Conservation (phyloP, 2,113 vertebrate genomes). For the Heloderma charlesbogerti region DNA sequence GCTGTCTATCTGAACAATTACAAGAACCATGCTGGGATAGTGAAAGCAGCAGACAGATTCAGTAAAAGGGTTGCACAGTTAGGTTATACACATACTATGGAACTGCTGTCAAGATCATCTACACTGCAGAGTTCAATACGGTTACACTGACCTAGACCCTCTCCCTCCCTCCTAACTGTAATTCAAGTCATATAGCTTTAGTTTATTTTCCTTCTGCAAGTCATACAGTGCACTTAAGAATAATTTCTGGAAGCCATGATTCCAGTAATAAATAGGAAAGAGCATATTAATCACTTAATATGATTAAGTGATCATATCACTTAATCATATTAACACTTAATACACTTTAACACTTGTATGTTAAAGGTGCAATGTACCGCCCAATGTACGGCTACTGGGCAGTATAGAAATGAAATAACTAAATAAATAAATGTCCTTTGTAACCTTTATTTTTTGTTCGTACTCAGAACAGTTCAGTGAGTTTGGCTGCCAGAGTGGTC, state of each 20-base stretch:
- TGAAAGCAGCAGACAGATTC: neutral
- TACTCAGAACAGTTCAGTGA: neutral
- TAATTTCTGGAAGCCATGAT: neutral
- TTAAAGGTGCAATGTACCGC: too few relatives aligned
- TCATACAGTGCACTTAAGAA: neutral
- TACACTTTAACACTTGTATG: too few relatives aligned
- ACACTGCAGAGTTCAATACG: neutral
- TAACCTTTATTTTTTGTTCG: neutral
- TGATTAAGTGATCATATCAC: too few relatives aligned
- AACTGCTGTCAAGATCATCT: neutral
- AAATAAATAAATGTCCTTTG: neutral
- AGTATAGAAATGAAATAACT: too few relatives aligned
- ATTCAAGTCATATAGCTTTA: neutral
- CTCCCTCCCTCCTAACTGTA: neutral
- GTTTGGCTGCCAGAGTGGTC: neutral
- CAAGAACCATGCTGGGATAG: rapidly evolving
- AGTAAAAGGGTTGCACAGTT: neutral
- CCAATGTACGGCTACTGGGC: too few relatives aligned
- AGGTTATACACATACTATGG: neutral
- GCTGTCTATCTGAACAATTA: neutral
- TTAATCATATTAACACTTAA: too few relatives aligned
- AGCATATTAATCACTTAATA: neutral
- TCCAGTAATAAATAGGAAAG: neutral
- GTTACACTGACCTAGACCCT: neutral
- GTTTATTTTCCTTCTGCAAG: neutral